Conservation (phyloP, 2,888 invertebrate species). For the Rhaphigaster nebulosa region DNA sequence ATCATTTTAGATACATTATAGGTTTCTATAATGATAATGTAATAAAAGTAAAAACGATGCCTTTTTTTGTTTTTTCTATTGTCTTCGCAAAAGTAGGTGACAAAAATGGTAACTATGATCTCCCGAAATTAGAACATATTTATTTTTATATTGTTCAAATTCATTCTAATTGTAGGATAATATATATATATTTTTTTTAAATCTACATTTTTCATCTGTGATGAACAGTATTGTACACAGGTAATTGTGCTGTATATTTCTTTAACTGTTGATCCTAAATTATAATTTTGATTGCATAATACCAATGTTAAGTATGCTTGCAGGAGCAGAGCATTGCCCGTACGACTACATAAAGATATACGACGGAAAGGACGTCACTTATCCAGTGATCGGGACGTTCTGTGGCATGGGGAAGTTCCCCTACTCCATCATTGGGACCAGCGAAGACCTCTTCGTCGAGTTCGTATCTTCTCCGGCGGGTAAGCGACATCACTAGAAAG, state of each 20-base stretch:
- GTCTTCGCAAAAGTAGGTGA: too few relatives aligned
- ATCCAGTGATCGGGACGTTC: conserved; percentile 90
- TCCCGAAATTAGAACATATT: too few relatives aligned
- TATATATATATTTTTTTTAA: too few relatives aligned
- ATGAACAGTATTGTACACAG: too few relatives aligned
- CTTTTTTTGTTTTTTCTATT: too few relatives aligned
- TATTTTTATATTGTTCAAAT: too few relatives aligned
- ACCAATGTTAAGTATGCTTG: conserved; percentile 61
- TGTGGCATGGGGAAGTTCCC: conserved; percentile 95
- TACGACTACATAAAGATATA: conserved; percentile 91
- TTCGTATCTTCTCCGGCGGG: conserved; percentile 91
- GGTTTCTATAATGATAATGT: too few relatives aligned
- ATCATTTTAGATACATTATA: too few relatives aligned
- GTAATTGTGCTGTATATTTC: not conserved
- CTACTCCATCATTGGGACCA: conserved; percentile 93
- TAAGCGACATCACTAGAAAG: conserved; percentile 67
- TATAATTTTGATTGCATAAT: not conserved
- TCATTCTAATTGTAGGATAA: too few relatives aligned
- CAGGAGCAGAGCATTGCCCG: conserved; percentile 87
- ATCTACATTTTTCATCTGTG: too few relatives aligned
- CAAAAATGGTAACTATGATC: too few relatives aligned
- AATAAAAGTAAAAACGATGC: too few relatives aligned
- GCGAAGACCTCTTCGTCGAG: conserved; percentile 88
- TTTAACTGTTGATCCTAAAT: not conserved
- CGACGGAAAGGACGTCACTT: conserved; percentile 89